phyloP scores from a whole-genome alignment of 2,113 vertebrate species.

The Butastur rufipennis region DNA sequence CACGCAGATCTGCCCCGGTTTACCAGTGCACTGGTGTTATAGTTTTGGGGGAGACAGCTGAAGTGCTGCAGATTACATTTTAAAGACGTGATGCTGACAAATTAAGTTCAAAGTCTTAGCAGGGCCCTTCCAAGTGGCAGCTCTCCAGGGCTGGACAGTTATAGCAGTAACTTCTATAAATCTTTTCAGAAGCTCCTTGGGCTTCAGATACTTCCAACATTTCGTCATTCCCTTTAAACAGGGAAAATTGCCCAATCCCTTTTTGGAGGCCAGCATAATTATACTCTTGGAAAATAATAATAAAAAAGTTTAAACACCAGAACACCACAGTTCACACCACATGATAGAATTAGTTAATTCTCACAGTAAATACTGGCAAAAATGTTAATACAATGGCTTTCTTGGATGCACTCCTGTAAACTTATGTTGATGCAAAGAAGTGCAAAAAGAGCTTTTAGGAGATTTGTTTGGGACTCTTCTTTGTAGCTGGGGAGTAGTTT shows the following conservation, averaged over 20 bases:
- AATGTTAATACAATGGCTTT: background rate
- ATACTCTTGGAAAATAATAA: background rate
- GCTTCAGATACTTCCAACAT: conserved; percentile 42
- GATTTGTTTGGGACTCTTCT: background rate
- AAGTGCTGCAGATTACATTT: conserved; percentile 24
- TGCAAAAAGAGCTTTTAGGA: background rate
- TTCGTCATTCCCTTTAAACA: background rate
- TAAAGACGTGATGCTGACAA: conserved; percentile 23
- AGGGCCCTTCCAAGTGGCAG: conserved; percentile 36
- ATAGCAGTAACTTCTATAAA: conserved; percentile 53
- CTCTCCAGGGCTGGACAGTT: conserved; percentile 27
- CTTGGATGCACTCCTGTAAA: background rate
- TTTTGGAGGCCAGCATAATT: background rate
- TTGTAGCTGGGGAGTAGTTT: background rate
- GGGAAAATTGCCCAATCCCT: background rate
- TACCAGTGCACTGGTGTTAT: background rate
- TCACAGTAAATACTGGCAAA: background rate
- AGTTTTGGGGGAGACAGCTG: background rate
- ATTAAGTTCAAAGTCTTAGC: conserved; percentile 15
- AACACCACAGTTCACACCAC: background rate
- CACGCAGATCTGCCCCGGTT: background rate
- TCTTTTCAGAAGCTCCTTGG: conserved; percentile 53
- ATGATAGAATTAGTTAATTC: background rate
- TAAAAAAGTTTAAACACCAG: background rate
- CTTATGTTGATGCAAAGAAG: background rate